These are phyloP conservation scores for Tryphoninae sp. DNA, from an alignment of 2,888 invertebrate species.

Conservation along the genomic window DNA sequence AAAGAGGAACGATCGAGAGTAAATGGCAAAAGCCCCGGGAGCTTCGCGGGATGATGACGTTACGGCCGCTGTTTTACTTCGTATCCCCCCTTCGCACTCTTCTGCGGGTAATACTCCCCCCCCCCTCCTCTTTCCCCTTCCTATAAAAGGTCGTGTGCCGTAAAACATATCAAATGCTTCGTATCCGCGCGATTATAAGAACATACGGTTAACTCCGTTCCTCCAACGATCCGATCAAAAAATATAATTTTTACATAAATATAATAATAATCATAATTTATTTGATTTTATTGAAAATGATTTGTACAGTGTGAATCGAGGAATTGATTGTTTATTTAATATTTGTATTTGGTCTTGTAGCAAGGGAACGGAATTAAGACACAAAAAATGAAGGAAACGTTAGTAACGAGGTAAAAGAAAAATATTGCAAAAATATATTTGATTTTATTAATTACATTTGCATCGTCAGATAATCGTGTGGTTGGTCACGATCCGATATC, in stretches of 20 bases:
- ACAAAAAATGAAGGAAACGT: too few species aligned
- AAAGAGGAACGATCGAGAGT: constrained; percentile 46
- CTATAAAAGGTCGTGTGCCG: constrained; percentile 11
- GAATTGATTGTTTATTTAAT: too few species aligned
- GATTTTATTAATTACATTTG: too few species aligned
- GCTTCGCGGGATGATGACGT: constrained; percentile 68
- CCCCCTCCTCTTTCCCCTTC: neutral
- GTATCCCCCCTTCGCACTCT: constrained; percentile 61
- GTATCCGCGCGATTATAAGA: neutral
- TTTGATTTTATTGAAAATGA: constrained; percentile 23
- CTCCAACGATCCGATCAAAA: neutral
- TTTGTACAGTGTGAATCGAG: neutral
- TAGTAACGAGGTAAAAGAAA: too few species aligned
- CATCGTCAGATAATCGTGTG: too few species aligned
- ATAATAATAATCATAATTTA: neutral
- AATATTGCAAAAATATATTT: too few species aligned
- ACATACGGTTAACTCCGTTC: neutral
- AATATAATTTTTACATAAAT: constrained; percentile 17
- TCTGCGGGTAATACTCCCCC: neutral
- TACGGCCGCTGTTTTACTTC: constrained; percentile 71
- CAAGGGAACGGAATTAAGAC: too few species aligned
- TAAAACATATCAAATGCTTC: neutral
- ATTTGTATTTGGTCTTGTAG: too few species aligned
- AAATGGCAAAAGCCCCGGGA: constrained; percentile 26
- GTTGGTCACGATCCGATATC: too few species aligned